Conservation (phyloP, 2,797 vertebrate genomes). For the Coranthus polyacanthus region DNA sequence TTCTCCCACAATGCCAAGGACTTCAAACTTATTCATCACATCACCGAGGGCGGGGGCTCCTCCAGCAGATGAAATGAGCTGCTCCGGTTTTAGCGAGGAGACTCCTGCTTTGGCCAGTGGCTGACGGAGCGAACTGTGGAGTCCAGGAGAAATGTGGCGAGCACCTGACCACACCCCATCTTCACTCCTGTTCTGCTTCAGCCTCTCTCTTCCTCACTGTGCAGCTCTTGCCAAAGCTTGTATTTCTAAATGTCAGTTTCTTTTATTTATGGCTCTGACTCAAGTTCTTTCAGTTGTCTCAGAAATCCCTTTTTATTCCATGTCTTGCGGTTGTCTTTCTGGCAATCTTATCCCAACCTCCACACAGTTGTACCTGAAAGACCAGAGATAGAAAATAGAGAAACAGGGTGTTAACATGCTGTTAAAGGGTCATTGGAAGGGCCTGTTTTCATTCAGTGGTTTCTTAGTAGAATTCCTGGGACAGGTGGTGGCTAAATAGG, state of each 20-base stretch:
- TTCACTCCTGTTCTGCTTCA: constrained; percentile 46
- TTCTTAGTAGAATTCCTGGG: constrained; percentile 41
- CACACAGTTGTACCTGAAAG: constrained; percentile 47
- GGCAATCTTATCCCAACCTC: constrained; percentile 39
- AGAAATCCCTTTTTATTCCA: constrained; percentile 43
- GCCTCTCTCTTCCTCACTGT: constrained; percentile 15
- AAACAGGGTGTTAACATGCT: constrained; percentile 15
- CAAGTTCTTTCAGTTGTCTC: constrained; percentile 12
- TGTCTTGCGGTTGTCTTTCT: constrained; percentile 25
- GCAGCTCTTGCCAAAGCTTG: constrained; percentile 11
- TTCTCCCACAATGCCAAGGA: constrained; percentile 99
- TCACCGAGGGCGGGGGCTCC: constrained; percentile 96
- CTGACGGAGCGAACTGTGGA: constrained; percentile 56
- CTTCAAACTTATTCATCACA: constrained; percentile 99
- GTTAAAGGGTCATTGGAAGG: constrained; percentile 28
- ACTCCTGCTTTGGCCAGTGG: constrained; percentile 59
- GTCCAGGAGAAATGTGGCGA: constrained; percentile 59
- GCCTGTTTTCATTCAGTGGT: constrained; percentile 10
- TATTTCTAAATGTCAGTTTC: constrained; percentile 25
- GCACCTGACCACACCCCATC: constrained; percentile 64
- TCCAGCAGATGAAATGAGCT: constrained; percentile 93
- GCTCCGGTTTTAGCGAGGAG: constrained; percentile 79
- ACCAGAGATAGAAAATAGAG: constrained; percentile 44
- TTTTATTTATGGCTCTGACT: constrained; percentile 44
- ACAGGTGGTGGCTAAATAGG: constrained; percentile 67